These are phyloP conservation scores for Drymonia ruficornis DNA, from an alignment of 2,888 invertebrate genomes.

Conservation along the genomic window DNA sequence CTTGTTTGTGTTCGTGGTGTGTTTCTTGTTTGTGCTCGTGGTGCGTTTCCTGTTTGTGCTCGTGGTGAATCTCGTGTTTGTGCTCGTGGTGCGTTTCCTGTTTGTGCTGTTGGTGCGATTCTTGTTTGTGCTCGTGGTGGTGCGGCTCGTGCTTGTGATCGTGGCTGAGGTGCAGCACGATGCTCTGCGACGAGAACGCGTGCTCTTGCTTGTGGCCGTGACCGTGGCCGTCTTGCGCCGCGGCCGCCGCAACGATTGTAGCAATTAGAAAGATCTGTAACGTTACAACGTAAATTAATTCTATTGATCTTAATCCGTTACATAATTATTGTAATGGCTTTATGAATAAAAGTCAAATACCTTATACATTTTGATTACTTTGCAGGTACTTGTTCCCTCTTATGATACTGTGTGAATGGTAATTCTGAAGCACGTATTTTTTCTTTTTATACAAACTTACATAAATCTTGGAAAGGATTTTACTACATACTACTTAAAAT, in stretches of 20 bases:
- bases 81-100: slow-evolving; percentile 10
- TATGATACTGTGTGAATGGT: slow-evolving; percentile 15
- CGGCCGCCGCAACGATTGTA: not conserved
- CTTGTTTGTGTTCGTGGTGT: too few species aligned
- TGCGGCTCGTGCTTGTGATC: slow-evolving; percentile 28
- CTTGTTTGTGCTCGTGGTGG: too few species aligned
- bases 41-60: not conserved
- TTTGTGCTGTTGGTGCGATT: too few species aligned
- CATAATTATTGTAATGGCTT: too few species aligned
- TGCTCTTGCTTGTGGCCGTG: slow-evolving; percentile 13
- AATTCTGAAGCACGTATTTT: not conserved
- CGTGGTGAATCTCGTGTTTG: not conserved
- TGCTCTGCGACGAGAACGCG: slow-evolving; percentile 53
- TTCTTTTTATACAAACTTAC: not conserved
- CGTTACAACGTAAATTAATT: not conserved
- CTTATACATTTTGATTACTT: not conserved
- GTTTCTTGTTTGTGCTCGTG: too few species aligned
- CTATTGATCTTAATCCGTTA: too few species aligned
- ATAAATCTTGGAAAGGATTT: not conserved
- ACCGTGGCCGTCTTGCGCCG: not conserved
- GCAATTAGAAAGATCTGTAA: not conserved
- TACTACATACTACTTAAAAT: not conserved
- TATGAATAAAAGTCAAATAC: not conserved
- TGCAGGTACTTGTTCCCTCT: slow-evolving; percentile 8
- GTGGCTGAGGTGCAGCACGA: slow-evolving; percentile 51